Conservation (phyloP, 2,113 vertebrate species). For the Burhinus oedicnemus region DNA sequence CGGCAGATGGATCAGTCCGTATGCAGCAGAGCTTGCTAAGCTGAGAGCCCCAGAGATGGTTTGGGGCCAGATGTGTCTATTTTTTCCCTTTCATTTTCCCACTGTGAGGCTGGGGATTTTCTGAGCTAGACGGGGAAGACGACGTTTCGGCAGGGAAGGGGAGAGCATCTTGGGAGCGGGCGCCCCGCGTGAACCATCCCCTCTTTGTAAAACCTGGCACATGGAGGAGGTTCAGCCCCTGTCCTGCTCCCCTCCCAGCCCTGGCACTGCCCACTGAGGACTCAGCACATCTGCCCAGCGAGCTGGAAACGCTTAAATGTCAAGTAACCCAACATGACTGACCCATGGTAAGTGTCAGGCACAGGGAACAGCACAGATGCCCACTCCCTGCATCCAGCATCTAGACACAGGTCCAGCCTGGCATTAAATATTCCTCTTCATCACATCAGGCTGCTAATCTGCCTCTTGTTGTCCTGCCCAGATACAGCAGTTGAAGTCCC, state of each 20-base stretch:
- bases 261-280: neutral
- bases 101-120: neutral
- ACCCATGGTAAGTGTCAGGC: neutral
- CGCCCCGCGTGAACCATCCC: accelerated
- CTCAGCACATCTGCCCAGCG: neutral
- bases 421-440: neutral
- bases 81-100: neutral
- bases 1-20: neutral
- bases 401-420: neutral
- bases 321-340: neutral
- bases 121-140: neutral
- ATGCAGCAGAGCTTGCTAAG: neutral
- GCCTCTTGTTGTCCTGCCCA: neutral
- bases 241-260: neutral
- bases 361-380: neutral
- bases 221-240: neutral
- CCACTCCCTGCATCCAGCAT: neutral
- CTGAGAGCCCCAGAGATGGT: neutral
- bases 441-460: neutral
- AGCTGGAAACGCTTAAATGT: neutral
- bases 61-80: neutral
- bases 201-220: neutral
- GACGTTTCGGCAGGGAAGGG: neutral
- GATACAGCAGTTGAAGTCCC: neutral
- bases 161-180: neutral